Percentiles rank a stretch among this genome's conserved stretches.
Evolutionary conservation across 1,140 invertebrate genomes (phyloP).

Genomic region (Battus philenor): DNA sequence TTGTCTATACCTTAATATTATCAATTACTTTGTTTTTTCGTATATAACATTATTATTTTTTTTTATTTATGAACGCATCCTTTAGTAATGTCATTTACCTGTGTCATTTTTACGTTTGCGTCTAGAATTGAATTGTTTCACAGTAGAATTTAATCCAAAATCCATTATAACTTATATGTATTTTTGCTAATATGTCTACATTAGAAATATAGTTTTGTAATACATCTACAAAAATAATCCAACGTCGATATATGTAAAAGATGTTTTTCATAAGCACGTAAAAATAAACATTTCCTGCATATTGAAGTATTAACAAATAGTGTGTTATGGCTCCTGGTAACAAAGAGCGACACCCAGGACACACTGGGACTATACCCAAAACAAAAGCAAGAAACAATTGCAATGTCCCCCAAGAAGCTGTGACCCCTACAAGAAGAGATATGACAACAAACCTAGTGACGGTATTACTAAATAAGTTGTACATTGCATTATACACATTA

Average conservation of each 20-base stretch:
- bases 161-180: no score
- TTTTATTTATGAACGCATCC: conserved; percentile 20
- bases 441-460: conserved; percentile 69
- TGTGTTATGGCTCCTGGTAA: conserved; percentile 69
- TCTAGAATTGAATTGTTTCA: no score
- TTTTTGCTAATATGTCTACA: no score
- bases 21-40: background rate
- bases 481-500: no score
- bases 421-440: conserved; percentile 72
- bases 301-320: conserved; percentile 11
- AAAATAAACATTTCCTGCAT: conserved; percentile 12
- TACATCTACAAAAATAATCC: conserved; percentile 3
- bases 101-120: conserved; percentile 26
- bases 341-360: conserved; percentile 65
- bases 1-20: background rate
- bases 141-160: conserved; percentile 17
- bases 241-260: conserved; percentile 4
- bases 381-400: conserved; percentile 71
- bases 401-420: conserved; percentile 74
- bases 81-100: conserved; percentile 21
- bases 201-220: background rate
- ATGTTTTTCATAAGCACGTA: conserved; percentile 15
- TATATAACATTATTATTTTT: background rate
- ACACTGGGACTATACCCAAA: conserved; percentile 72
- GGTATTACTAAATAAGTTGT: no score